These are phyloP conservation scores for Corythornis cristatus DNA, from an alignment of 2,113 vertebrate species.

Conservation along the genomic window DNA sequence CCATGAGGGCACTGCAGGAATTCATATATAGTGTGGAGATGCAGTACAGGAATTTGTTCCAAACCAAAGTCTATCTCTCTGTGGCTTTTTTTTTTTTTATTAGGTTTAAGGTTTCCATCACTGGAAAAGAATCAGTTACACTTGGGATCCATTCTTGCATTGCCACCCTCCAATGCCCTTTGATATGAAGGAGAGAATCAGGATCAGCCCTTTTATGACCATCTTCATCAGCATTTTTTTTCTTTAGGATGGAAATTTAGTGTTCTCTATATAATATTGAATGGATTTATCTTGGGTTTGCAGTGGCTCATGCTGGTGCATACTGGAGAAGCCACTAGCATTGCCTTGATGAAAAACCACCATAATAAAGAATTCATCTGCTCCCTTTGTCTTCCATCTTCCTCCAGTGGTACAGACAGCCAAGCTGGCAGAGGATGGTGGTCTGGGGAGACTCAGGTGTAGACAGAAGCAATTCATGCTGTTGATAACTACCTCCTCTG, in stretches of 20 bases:
- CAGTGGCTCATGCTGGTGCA: background rate
- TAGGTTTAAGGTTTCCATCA: constrained; percentile 31
- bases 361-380: background rate
- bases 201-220: background rate
- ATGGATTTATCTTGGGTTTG: background rate
- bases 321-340: background rate
- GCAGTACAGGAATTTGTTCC: constrained; percentile 45
- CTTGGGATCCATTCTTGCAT: constrained; percentile 1
- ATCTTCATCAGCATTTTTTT: background rate
- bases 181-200: background rate
- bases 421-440: background rate
- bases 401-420: background rate
- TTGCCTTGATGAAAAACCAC: background rate
- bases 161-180: background rate
- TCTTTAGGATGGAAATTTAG: background rate
- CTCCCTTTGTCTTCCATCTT: background rate
- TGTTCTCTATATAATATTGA: background rate
- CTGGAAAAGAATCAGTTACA: constrained; percentile 39
- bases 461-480: background rate
- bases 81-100: constrained; percentile 47
- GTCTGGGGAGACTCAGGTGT: background rate
- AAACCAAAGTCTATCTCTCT: constrained; percentile 55
- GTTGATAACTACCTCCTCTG: background rate
- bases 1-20: constrained; percentile 9
- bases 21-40: background rate